Base-by-base conservation (phyloP, 2,888 invertebrate species). In the Brenthis ino region DNA sequence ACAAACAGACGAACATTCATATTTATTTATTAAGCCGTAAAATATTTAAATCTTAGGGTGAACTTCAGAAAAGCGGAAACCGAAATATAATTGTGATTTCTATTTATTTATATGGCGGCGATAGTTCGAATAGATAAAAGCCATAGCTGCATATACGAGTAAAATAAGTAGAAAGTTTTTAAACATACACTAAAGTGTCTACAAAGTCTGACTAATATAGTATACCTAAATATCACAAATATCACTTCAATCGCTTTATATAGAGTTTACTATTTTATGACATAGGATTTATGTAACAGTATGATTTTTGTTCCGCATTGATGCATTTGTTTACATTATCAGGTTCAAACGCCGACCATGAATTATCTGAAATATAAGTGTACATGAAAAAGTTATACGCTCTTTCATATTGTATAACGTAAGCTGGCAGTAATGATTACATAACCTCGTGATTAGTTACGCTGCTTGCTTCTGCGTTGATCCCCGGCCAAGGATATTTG, bases 321-420 rank as follows among this genome's bases (percentile, higher is more conserved):
- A 70, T 75, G 75, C 72, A 75, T 76, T 77, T 80, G 81, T 83
- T 84, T 83, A 82, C 78, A 78, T 80, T 81, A 76, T 85, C 88
- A 88, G 87, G 89, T 89, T 89, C 90, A 85, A 78, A 69, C 78
- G 77, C 80, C 86, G 87, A 67, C 88, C 87, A 68, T 89, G 86
- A 88, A 83, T 82, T 77, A 74, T 78, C 77, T 80, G 82, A 82
- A 82, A 24, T 2, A 33, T 47, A 24, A 16, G n/a, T 13, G 51
- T 37, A 76, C 74, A 63, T 65, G 68, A 75, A 74, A 76, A 68
- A 67, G 63, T 43, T 67, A 58, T 56, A 70, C 73, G 73, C 73
- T 75, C 74, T 75, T 75, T 74, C 74, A 56, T 69, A 57, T 71
- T 68, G 64, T 71, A 71, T 71, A 71, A 71, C 48, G 57, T 47